Percentiles rank a stretch among this genome's conserved stretches.
These are phyloP conservation scores for Phycodurus eques DNA, from an alignment of 2,113 vertebrate genomes.

Conservation along the genomic window DNA sequence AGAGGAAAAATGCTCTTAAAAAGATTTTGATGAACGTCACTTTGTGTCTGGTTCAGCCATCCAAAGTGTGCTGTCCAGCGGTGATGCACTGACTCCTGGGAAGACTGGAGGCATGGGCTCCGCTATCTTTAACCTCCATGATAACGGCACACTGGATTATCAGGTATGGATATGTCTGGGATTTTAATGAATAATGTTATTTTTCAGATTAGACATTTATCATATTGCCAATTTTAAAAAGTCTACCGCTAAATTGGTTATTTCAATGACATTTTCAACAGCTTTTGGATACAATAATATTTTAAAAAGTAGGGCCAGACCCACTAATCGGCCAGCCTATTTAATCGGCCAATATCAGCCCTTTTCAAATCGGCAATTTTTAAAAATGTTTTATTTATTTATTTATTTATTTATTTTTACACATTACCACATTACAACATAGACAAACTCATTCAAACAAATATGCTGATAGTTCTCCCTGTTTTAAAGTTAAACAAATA, in stretches of 20 bases:
- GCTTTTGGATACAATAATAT: too few relatives aligned
- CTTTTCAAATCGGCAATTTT: too few relatives aligned
- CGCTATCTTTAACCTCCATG: constrained; percentile 81
- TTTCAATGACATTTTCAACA: neutral
- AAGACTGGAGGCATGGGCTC: constrained; percentile 90
- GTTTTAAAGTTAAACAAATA: too few relatives aligned
- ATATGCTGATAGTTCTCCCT: too few relatives aligned
- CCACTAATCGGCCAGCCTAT: too few relatives aligned
- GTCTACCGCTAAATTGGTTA: neutral
- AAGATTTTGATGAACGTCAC: constrained; percentile 21
- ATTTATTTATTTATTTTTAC: too few relatives aligned
- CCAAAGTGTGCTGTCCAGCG: constrained; percentile 91
- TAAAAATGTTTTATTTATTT: too few relatives aligned
- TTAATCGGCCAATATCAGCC: too few relatives aligned
- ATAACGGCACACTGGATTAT: constrained; percentile 90
- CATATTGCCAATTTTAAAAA: neutral
- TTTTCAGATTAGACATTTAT: neutral
- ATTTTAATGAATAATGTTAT: neutral
- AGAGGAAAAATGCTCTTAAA: constrained; percentile 10
- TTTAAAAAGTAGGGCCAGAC: too few relatives aligned
- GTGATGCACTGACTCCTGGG: constrained; percentile 80
- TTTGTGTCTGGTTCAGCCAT: constrained; percentile 74
- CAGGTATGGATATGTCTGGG: constrained; percentile 72
- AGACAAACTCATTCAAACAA: too few relatives aligned
- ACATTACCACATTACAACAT: too few relatives aligned